phyloP scores from a whole-genome alignment of 1,140 invertebrate genomes.

The Cardiocondyla obscurior region DNA sequence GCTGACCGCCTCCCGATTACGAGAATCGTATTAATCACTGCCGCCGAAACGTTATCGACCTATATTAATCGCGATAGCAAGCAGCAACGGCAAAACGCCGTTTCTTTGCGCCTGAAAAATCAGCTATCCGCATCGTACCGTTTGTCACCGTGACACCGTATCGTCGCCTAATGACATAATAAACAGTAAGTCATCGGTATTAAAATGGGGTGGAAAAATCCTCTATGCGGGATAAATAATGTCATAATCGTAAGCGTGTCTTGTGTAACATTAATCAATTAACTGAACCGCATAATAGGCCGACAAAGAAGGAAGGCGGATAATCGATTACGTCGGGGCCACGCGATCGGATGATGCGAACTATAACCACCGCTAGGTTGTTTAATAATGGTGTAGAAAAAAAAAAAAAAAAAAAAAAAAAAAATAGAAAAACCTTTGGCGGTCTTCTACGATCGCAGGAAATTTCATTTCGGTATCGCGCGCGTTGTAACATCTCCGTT shows the following conservation, averaged over 20 bases:
- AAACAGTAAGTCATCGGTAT: conserved; percentile 15
- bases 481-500: conserved; percentile 27
- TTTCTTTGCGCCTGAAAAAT: not conserved
- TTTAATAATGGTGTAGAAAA: not conserved
- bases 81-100: not conserved
- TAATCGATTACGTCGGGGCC: conserved; percentile 64
- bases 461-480: conserved; percentile 19
- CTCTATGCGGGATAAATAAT: conserved; percentile 62
- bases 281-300: conserved; percentile 65
- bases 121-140: not conserved
- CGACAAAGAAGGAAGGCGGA: conserved; percentile 62
- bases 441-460: not conserved
- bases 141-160: not conserved
- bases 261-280: conserved; percentile 62
- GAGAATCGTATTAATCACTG: conserved; percentile 79
- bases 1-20: conserved; percentile 76
- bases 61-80: conserved; percentile 60
- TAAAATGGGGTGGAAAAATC: conserved; percentile 6
- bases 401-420: no score
- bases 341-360: conserved; percentile 53
- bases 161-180: not conserved
- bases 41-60: conserved; percentile 67
- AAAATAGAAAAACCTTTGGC: not conserved
- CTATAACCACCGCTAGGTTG: conserved; percentile 25
- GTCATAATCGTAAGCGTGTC: conserved; percentile 55